Evolutionary conservation across 2,113 vertebrate genomes (phyloP).

Genomic region (Actenoides lindsayi): DNA sequence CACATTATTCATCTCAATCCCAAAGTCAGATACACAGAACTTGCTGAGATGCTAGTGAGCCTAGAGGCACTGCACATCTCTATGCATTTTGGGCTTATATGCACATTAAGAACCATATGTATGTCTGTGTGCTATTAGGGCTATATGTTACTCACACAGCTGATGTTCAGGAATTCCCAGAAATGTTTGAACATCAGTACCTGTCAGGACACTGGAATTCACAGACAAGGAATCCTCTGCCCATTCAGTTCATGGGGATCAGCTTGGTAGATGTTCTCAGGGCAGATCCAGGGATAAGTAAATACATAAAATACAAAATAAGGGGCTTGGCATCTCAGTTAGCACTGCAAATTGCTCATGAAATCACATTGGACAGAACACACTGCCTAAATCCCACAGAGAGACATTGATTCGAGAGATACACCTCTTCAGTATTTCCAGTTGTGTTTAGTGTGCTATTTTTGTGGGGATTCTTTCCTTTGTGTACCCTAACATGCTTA

Average conservation of each 20-base stretch:
- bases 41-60: neutral
- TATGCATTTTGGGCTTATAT: neutral
- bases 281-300: neutral
- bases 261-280: neutral
- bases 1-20: neutral
- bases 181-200: neutral
- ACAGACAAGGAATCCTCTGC: neutral
- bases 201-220: neutral
- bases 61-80: neutral
- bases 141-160: neutral
- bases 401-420: neutral
- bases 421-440: neutral
- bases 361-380: neutral
- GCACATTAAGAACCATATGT: neutral
- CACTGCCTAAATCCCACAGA: neutral
- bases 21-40: neutral
- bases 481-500: neutral
- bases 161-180: neutral
- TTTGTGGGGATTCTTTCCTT: neutral
- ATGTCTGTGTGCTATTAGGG: neutral
- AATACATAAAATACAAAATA: neutral
- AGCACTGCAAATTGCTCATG: neutral
- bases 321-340: neutral
- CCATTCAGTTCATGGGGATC: neutral
- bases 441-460: neutral